A percentile compares a stretch with the other conserved stretches of the same genome.
Evolutionary conservation across 2,113 vertebrate genomes (phyloP).

Genomic region (Boleophthalmus pectinirostris): DNA sequence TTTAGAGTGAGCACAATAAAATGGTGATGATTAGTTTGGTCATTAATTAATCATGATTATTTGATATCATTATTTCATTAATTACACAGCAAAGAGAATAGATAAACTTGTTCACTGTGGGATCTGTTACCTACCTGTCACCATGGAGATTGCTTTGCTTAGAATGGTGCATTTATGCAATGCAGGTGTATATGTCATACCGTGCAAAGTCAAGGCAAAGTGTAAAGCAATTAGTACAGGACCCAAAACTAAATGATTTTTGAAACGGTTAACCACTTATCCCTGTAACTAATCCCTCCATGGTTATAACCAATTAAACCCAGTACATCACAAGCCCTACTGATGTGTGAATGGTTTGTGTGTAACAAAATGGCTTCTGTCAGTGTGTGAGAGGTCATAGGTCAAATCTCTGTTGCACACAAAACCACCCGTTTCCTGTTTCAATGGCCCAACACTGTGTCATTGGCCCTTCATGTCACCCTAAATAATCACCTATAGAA

Average conservation of each 20-base stretch:
- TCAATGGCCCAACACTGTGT: constrained; percentile 28
- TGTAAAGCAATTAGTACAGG: not conserved
- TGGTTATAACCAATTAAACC: not conserved
- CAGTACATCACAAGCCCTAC: not conserved
- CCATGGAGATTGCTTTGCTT: too few species aligned
- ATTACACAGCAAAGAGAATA: too few species aligned
- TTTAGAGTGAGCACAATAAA: too few species aligned
- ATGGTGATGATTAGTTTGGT: too few species aligned
- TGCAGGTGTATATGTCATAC: too few species aligned
- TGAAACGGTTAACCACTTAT: not conserved
- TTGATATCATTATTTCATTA: too few species aligned
- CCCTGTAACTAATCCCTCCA: not conserved
- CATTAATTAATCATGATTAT: too few species aligned
- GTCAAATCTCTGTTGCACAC: constrained; percentile 34
- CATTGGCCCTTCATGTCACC: constrained; percentile 18
- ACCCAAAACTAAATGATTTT: not conserved
- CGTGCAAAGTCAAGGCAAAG: too few species aligned
- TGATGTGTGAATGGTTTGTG: constrained; percentile 1
- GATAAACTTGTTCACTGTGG: too few species aligned
- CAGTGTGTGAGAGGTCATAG: constrained; percentile 51
- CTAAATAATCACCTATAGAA: constrained; percentile 23
- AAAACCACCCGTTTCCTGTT: constrained; percentile 47
- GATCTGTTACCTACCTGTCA: too few species aligned
- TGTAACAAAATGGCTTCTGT: constrained; percentile 37
- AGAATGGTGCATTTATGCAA: too few species aligned